A percentile compares a stretch with the other conserved stretches of the same genome.
Conservation (phyloP, 2,113 vertebrate species). For the Eonycteris spelaea region DNA sequence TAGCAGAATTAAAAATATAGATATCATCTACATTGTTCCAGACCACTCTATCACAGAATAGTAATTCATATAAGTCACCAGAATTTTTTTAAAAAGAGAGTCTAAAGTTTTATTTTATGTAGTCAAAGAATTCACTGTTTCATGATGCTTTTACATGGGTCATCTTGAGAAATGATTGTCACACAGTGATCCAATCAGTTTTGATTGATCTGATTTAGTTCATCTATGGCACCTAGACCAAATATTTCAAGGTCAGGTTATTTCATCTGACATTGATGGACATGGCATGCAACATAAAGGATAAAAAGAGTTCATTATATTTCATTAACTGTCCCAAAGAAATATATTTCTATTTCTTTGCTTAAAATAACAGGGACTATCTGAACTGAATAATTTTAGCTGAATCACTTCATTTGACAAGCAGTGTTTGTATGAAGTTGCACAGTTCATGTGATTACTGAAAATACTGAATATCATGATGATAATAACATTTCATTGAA, state of each 20-base stretch:
- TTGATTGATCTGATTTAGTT: constrained; percentile 69
- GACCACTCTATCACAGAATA: not conserved
- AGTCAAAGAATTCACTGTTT: constrained; percentile 48
- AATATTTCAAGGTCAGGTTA: constrained; percentile 66
- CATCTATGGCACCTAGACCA: constrained; percentile 41
- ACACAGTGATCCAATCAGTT: constrained; percentile 68
- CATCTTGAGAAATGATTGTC: constrained; percentile 59
- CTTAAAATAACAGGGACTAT: constrained; percentile 21
- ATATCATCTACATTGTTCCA: constrained; percentile 11
- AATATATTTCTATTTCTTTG: constrained; percentile 29
- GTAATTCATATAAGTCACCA: constrained; percentile 44
- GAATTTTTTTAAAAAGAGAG: constrained; percentile 17
- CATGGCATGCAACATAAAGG: constrained; percentile 40
- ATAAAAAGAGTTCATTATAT: constrained; percentile 43
- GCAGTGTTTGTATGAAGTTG: not conserved
- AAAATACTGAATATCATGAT: not conserved
- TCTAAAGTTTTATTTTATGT: constrained; percentile 42
- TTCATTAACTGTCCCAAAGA: not conserved
- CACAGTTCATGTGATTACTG: not conserved
- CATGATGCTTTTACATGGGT: constrained; percentile 16
- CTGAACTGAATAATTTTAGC: not conserved
- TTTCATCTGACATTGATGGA: constrained; percentile 58
- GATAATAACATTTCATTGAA: not conserved
- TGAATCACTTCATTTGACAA: not conserved
- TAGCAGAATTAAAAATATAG: constrained; percentile 52